Percentiles rank a stretch among this genome's conserved stretches.
phyloP scores from a whole-genome alignment of 2,888 invertebrate genomes.

The Eupelmus urozonus region DNA sequence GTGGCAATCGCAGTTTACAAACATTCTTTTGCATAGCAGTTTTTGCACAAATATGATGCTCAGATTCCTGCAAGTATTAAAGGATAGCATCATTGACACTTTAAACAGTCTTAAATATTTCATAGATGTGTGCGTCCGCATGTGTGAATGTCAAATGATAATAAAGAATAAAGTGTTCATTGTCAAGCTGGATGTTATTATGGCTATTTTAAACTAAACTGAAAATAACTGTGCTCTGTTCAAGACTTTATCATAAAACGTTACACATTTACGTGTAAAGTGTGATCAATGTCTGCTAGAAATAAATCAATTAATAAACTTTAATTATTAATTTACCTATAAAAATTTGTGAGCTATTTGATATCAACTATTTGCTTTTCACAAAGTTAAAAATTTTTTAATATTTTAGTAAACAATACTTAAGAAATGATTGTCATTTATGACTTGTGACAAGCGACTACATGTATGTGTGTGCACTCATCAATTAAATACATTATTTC shows the following conservation, averaged over 20 bases:
- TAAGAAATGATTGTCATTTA: not conserved
- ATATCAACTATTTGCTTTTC: conserved; percentile 1
- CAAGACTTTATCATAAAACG: conserved; percentile 39
- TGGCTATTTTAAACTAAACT: conserved; percentile 39
- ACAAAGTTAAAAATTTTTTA: conserved; percentile 3
- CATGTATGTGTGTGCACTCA: conserved; percentile 41
- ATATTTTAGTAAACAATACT: not conserved
- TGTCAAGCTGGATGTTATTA: conserved; percentile 41
- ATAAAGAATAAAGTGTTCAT: conserved; percentile 47
- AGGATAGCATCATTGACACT: conserved; percentile 25
- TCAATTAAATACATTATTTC: conserved; percentile 26
- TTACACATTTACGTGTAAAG: conserved; percentile 34
- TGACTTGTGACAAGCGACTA: conserved; percentile 19
- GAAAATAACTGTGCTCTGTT: conserved; percentile 30
- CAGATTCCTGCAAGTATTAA: conserved; percentile 20
- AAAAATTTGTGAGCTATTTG: not conserved
- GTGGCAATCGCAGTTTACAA: conserved; percentile 7
- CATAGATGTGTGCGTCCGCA: conserved; percentile 48
- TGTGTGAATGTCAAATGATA: conserved; percentile 48
- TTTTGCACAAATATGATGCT: conserved; percentile 50
- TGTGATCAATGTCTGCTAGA: conserved; percentile 41
- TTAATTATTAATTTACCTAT: conserved; percentile 24
- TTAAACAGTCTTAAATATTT: conserved; percentile 45
- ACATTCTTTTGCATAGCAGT: conserved; percentile 29
- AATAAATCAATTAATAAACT: conserved; percentile 9